Evolutionary conservation across 2,113 vertebrate species (phyloP).

Genomic region (Tiliqua scincoides): DNA sequence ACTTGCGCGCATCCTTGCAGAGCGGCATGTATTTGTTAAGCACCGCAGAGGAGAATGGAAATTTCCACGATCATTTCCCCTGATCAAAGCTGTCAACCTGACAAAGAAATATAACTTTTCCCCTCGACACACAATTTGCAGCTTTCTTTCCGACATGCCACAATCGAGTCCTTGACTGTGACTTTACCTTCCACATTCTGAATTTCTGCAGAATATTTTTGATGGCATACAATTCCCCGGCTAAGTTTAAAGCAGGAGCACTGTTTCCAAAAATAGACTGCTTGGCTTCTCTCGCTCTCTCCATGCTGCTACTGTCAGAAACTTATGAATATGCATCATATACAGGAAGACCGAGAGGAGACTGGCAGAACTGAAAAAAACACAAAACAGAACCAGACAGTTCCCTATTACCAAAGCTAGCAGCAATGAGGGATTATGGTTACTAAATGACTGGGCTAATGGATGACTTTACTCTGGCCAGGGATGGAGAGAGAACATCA

Average conservation of each 20-base stretch:
- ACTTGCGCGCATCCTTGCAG: slow-evolving; percentile 24
- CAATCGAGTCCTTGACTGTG: not conserved
- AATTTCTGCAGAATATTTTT: slow-evolving; percentile 12
- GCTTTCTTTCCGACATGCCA: not conserved
- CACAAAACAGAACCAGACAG: not conserved
- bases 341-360: not conserved
- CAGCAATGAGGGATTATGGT: not conserved
- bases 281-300: not conserved
- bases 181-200: not conserved
- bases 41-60: slow-evolving; percentile 47
- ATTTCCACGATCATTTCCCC: slow-evolving; percentile 53
- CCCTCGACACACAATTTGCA: slow-evolving; percentile 26
- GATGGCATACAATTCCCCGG: slow-evolving; percentile 4
- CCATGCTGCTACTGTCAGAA: not conserved
- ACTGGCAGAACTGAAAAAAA: not conserved
- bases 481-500: not conserved
- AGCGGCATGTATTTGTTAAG: slow-evolving; percentile 10
- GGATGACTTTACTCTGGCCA: not conserved
- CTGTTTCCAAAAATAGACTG: not conserved
- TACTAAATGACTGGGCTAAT: not conserved
- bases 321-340: not conserved
- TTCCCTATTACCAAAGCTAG: not conserved
- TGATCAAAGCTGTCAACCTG: slow-evolving; percentile 12
- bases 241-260: slow-evolving; percentile 31
- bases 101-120: slow-evolving; percentile 37